Evolutionary conservation across 2,113 vertebrate genomes (phyloP), one percentile per base, ranked within the genome.

Genomic region (Percina caprodes): DNA sequence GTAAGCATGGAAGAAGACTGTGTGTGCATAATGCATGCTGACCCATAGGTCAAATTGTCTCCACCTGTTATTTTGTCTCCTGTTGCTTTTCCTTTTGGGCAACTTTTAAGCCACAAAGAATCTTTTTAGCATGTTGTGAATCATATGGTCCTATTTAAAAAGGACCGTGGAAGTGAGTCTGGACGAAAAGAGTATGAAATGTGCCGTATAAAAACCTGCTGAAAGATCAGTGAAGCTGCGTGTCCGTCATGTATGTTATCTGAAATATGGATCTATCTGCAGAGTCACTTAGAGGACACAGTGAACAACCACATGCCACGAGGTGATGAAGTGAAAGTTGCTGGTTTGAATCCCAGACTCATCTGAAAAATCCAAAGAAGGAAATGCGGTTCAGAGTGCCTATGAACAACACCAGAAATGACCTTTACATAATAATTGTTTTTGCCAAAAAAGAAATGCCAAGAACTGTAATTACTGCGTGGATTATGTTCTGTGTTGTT

Each of bases 11-110:
- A 75, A 23, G 83, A 80, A 16, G 67, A 60, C 24, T 12, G 59
- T 9, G 45, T 39, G 71, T 48, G 84, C 87, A 87, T 89, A 82
- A 87, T 88, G 62, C 69, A 75, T 66, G 54, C 21, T 72, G 86
- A 92, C 84, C 86, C 42, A 1, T 3, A 24, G 77, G 79, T 91
- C 76, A 84, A 78, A 86, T 69, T 61, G 69, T 67, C 77, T 77
- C 85, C 80, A 52, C 71, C 84, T 78, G 60, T 77, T 83, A 5
- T 63, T 80, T 65, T 35, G 66, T 39, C 39, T 69, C 56, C 42
- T 24, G 42, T 65, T 65, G 70, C 49, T 59, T 82, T 77, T 80
- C 19, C 14, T 79, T 80, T 42, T 63, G 75, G 89, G 84, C 52
- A 74, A 80, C 65, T 71, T 4, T 55, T 33, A 15, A 23, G 67